Evolutionary conservation across 2,888 invertebrate species (phyloP).

Genomic region (Orchesellides sinensis): DNA sequence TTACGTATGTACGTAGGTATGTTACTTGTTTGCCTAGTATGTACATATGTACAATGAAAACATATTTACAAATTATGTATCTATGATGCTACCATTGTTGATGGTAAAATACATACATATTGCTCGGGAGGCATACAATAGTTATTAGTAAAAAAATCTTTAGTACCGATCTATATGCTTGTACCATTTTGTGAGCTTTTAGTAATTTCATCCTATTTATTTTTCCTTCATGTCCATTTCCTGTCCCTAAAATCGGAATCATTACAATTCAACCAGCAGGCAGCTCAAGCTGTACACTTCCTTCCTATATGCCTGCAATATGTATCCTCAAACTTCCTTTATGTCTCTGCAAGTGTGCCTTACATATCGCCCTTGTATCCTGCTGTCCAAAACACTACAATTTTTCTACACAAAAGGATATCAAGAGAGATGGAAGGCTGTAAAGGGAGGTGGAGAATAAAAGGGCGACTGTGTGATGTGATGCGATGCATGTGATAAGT

Average conservation of each 20-base stretch:
- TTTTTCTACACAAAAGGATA: not conserved
- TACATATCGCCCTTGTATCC: conserved; percentile 18
- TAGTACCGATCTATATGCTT: too few species aligned
- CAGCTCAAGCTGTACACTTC: too few species aligned
- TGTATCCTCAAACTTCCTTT: conserved; percentile 32
- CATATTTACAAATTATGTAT: not conserved
- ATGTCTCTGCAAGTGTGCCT: not conserved
- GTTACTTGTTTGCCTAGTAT: not conserved
- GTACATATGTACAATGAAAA: not conserved
- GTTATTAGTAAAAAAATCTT: too few species aligned
- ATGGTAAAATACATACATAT: too few species aligned
- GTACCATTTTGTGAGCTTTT: too few species aligned
- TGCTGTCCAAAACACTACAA: conserved; percentile 53
- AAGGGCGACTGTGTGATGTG: conserved; percentile 43
- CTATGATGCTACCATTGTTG: not conserved
- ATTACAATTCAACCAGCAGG: too few species aligned
- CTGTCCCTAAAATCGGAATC: not conserved
- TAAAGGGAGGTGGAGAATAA: conserved; percentile 12
- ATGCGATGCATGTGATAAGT: conserved; percentile 63
- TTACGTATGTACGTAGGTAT: too few species aligned
- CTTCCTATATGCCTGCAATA: not conserved
- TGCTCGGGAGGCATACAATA: too few species aligned
- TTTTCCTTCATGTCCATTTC: not conserved
- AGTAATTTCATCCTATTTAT: too few species aligned
- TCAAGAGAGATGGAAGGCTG: not conserved